Evolutionary conservation across 2,113 vertebrate genomes (phyloP), one percentile per base, ranked within the genome.

Genomic region (Peromyscus leucopus): DNA sequence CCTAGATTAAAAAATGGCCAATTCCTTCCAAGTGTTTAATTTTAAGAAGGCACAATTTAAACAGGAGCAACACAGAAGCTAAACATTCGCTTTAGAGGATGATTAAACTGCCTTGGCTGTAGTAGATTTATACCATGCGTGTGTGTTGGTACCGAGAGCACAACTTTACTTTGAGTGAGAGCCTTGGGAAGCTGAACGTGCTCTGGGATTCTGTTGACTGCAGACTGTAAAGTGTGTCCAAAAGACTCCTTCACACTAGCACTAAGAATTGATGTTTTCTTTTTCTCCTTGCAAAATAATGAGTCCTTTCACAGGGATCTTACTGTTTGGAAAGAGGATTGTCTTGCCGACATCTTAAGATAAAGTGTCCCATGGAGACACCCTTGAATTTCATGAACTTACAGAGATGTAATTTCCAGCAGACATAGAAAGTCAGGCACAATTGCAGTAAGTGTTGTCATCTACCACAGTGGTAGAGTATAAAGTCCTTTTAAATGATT

Each of bases 141-240:
- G 5, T n/a, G 21, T 28, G 26, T 39, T 39, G 36, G 6, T 61
- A 21, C 33, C 9, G 3, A 0, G 92, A 4, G 71, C 11, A 48
- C 19, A 76, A 16, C 2, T 84, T 95, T 95, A 79, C 42, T 80
- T 92, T 87, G 84, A 94, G 33, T 67, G 11, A 95, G 75, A 96
- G 42, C 1, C 9, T 42, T 93, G 76, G 61, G 67, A 31, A 93
- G 61, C 5, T 42, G 16, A 92, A 69, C 6, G 22, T 46, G 42
- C 39, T 71, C 93, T 91, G 79, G 6, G 36, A 51, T 7, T 63
- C 91, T 94, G 24, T 57, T 89, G 91, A 48, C 57, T 69, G 7
- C 22, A 80, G 39, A 90, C 65, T 71, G 6, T 69, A 28, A 87
- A 80, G 10, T 67, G 17, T 90, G 57, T 91, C 76, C 22, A 69